Percentiles rank a stretch among this genome's conserved stretches.
phyloP scores from a whole-genome alignment of 2,797 vertebrate species.

The Phalanger gymnotis region DNA sequence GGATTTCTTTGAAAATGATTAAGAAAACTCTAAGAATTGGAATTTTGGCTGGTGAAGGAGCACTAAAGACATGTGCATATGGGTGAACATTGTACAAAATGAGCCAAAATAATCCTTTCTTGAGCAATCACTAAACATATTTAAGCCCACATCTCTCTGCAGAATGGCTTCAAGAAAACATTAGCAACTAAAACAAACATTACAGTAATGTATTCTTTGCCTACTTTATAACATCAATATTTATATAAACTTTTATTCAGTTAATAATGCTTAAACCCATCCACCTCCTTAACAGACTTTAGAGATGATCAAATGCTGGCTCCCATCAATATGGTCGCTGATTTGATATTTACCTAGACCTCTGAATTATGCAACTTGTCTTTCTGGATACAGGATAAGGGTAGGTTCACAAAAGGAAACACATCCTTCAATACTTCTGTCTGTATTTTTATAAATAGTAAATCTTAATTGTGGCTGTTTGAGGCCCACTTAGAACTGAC shows the following conservation, averaged over 20 bases:
- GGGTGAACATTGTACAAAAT: background rate
- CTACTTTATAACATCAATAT: background rate
- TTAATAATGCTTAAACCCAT: no score
- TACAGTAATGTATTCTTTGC: slow-evolving; percentile 1
- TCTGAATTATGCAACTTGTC: background rate
- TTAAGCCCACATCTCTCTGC: background rate
- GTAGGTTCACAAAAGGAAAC: background rate
- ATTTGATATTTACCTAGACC: background rate
- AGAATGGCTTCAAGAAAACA: background rate
- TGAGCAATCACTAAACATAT: background rate
- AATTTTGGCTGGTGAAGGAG: background rate
- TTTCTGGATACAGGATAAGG: slow-evolving; percentile 3
- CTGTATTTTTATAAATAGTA: background rate
- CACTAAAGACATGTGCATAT: background rate
- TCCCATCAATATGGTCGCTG: background rate
- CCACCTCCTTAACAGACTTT: background rate
- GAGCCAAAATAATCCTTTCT: background rate
- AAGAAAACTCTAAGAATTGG: background rate
- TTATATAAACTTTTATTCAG: background rate
- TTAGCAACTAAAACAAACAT: background rate
- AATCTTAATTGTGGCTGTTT: background rate
- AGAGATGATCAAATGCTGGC: background rate
- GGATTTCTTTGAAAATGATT: background rate
- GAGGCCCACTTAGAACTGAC: background rate
- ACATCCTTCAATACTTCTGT: background rate